A percentile compares a stretch with the other conserved stretches of the same genome.
phyloP scores from a whole-genome alignment of 2,888 invertebrate genomes.

The Eupithecia tripunctaria region DNA sequence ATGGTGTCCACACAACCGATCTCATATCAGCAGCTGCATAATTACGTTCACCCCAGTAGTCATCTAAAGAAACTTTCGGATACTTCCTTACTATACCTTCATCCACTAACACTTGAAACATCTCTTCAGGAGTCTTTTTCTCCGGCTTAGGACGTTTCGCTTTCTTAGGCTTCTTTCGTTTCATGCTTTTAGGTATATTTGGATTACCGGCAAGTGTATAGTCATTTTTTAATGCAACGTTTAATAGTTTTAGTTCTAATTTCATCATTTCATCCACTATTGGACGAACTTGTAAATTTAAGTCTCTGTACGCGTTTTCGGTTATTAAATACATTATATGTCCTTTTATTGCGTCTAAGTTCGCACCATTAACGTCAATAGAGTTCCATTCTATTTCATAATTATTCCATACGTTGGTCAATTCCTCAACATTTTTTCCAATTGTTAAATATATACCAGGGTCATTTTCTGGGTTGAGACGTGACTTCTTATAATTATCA shows the following conservation, averaged over 20 bases:
- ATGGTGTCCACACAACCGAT: constrained; percentile 70
- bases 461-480: constrained; percentile 75
- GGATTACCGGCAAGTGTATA: constrained; percentile 50
- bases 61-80: constrained; percentile 83
- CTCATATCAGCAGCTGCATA: constrained; percentile 84
- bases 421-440: constrained; percentile 55
- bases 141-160: constrained; percentile 86
- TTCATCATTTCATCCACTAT: constrained; percentile 89
- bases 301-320: constrained; percentile 86
- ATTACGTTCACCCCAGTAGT: constrained; percentile 88
- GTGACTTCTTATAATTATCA: constrained; percentile 75
- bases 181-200: constrained; percentile 59
- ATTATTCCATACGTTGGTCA: constrained; percentile 59
- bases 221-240: constrained; percentile 81
- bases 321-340: constrained; percentile 87
- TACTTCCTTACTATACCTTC: constrained; percentile 88
- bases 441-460: constrained; percentile 70
- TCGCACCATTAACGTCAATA: constrained; percentile 72
- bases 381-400: constrained; percentile 72
- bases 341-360: constrained; percentile 84
- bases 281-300: constrained; percentile 87
- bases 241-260: constrained; percentile 80
- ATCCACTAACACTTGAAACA: constrained; percentile 89
- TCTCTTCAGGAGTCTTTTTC: constrained; percentile 84
- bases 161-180: constrained; percentile 72